phyloP scores from a whole-genome alignment of 2,113 vertebrate genomes.

The Paralichthys olivaceus region DNA sequence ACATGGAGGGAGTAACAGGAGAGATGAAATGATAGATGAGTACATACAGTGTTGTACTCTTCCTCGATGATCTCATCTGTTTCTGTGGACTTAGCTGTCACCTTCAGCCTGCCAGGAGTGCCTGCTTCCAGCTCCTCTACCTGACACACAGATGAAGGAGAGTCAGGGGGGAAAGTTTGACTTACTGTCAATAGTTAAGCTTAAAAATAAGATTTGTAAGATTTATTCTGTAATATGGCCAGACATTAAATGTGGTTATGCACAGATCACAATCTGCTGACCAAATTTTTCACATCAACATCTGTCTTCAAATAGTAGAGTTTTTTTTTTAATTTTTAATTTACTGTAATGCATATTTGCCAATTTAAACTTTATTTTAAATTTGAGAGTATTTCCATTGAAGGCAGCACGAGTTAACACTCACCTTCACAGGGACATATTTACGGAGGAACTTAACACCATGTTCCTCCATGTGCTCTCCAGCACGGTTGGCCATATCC shows the following conservation, averaged over 20 bases:
- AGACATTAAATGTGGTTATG: background rate
- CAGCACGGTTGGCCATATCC: slow-evolving; percentile 93
- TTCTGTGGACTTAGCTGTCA: slow-evolving; percentile 90
- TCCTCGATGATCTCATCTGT: slow-evolving; percentile 84
- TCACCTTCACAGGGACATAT: slow-evolving; percentile 88
- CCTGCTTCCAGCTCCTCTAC: slow-evolving; percentile 91
- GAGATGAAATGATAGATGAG: background rate
- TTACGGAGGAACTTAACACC: slow-evolving; percentile 91
- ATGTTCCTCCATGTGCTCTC: slow-evolving; percentile 90
- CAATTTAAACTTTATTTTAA: background rate
- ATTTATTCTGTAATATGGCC: background rate
- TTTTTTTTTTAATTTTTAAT: background rate
- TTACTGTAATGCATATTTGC: background rate
- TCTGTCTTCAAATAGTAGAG: background rate
- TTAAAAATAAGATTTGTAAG: background rate
- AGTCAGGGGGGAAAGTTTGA: background rate
- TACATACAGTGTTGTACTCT: slow-evolving; percentile 93
- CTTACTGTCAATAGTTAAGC: background rate
- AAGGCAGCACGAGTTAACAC: background rate
- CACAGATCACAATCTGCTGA: background rate
- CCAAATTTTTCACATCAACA: background rate
- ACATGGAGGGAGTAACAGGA: background rate
- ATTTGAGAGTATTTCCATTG: background rate
- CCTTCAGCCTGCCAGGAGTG: slow-evolving; percentile 90
- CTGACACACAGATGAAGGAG: slow-evolving; percentile 62